A percentile compares a stretch with the other conserved stretches of the same genome.
phyloP scores from a whole-genome alignment of 2,113 vertebrate species.

The Balaenoptera acutorostrata region DNA sequence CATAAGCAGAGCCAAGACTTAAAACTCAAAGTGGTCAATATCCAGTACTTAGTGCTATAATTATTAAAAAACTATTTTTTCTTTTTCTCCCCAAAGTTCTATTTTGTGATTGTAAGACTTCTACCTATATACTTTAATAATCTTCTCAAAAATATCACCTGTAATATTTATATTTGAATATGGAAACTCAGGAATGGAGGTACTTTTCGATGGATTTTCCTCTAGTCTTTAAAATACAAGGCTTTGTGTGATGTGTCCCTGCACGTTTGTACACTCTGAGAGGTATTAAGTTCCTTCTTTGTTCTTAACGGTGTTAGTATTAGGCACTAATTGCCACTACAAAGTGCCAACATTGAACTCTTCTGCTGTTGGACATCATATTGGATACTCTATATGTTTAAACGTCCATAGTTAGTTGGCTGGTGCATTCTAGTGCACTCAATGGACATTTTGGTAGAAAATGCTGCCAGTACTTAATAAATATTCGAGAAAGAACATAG shows the following conservation, averaged over 20 bases:
- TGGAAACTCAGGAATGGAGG: not conserved
- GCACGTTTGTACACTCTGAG: not conserved
- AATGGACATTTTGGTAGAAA: constrained; percentile 28
- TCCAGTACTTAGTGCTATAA: not conserved
- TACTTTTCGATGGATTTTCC: not conserved
- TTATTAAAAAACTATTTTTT: not conserved
- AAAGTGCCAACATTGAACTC: constrained; percentile 15
- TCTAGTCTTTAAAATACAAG: not conserved
- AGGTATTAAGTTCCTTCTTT: not conserved
- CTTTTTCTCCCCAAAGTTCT: not conserved
- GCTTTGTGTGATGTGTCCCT: not conserved
- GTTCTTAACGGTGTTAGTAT: not conserved
- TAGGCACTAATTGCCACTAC: not conserved
- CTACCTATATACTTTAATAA: not conserved
- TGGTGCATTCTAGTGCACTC: not conserved
- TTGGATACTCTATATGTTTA: not conserved
- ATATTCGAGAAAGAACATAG: constrained; percentile 37
- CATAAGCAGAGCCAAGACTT: not conserved
- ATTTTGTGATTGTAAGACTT: not conserved
- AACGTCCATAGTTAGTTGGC: not conserved
- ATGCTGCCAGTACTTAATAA: constrained; percentile 37
- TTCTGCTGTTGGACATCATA: not conserved
- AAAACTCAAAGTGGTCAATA: not conserved
- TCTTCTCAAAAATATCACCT: not conserved
- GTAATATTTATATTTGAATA: not conserved